These are phyloP conservation scores for Formica aserva DNA, from an alignment of 2,888 invertebrate species.

Conservation along the genomic window DNA sequence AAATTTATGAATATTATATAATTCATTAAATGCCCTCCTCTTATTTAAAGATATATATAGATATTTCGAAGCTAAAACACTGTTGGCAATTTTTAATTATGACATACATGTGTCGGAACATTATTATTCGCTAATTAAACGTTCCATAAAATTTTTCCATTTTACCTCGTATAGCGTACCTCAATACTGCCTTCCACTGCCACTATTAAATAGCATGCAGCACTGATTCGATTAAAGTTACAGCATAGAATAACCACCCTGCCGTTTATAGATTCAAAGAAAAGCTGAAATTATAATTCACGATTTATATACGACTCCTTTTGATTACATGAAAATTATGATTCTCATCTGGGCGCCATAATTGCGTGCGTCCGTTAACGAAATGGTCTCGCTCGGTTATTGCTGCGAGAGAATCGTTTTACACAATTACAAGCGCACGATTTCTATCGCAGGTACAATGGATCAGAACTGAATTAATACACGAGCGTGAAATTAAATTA, in stretches of 20 bases:
- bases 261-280: neutral
- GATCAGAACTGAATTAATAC: conserved; percentile 59
- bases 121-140: conserved; percentile 42
- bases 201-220: neutral
- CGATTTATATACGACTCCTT: conserved; percentile 3
- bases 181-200: neutral
- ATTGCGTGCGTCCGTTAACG: conserved; percentile 14
- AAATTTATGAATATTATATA: conserved; percentile 29
- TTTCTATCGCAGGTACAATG: conserved; percentile 40
- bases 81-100: conserved; percentile 41
- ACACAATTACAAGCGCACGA: conserved; percentile 9
- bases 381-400: conserved; percentile 12
- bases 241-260: neutral
- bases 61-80: neutral
- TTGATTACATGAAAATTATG: conserved; percentile 26
- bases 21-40: conserved; percentile 20
- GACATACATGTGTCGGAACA: neutral
- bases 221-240: conserved; percentile 18
- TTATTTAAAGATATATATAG: conserved; percentile 4
- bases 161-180: no score
- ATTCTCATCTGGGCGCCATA: conserved; percentile 8
- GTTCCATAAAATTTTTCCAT: neutral
- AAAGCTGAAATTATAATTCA: neutral
- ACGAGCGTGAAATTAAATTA: conserved; percentile 46
- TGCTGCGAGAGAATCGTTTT: conserved; percentile 5